phyloP scores from a whole-genome alignment of 92 coral and sea anemone genomes.

The Epizoanthus rinbou region DNA sequence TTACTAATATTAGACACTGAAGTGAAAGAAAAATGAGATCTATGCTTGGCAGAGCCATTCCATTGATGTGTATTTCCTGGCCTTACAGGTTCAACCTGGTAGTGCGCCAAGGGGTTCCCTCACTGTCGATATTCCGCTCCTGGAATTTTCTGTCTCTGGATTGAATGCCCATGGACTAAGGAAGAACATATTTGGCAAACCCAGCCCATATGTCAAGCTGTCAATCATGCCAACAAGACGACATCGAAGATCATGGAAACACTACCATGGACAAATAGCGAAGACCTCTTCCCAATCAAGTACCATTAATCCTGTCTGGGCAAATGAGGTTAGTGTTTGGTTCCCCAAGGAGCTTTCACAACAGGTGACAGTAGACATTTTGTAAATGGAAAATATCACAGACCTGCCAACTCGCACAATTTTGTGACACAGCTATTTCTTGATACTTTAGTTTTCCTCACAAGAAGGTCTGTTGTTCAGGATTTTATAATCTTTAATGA shows the following conservation, averaged over 20 bases:
- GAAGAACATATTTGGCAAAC: slow-evolving; percentile 93
- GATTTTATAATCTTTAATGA: no score
- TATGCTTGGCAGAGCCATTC: no score
- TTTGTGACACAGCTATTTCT: no score
- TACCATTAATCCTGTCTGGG: slow-evolving; percentile 93
- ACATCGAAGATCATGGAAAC: slow-evolving; percentile 94
- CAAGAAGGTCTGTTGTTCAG: no score
- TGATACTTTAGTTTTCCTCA: no score
- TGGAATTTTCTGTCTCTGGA: slow-evolving; percentile 86
- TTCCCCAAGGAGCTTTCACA: no score
- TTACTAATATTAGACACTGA: no score
- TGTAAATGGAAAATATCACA: no score
- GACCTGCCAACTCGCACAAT: no score
- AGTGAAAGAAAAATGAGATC: no score
- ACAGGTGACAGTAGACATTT: no score
- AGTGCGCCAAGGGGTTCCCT: slow-evolving; percentile 59
- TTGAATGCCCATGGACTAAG: slow-evolving; percentile 86
- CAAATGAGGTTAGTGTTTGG: slow-evolving; percentile 72
- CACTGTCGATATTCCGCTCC: slow-evolving; percentile 59
- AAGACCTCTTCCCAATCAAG: slow-evolving; percentile 87
- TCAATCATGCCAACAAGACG: slow-evolving; percentile 90
- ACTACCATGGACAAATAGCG: slow-evolving; percentile 95
- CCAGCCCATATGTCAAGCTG: slow-evolving; percentile 97
- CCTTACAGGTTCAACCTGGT: slow-evolving; percentile 40
- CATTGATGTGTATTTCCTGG: not conserved